Evolutionary conservation across 2,797 vertebrate genomes (phyloP), one percentile per base, ranked within the genome.

Genomic region (Picus viridis): DNA sequence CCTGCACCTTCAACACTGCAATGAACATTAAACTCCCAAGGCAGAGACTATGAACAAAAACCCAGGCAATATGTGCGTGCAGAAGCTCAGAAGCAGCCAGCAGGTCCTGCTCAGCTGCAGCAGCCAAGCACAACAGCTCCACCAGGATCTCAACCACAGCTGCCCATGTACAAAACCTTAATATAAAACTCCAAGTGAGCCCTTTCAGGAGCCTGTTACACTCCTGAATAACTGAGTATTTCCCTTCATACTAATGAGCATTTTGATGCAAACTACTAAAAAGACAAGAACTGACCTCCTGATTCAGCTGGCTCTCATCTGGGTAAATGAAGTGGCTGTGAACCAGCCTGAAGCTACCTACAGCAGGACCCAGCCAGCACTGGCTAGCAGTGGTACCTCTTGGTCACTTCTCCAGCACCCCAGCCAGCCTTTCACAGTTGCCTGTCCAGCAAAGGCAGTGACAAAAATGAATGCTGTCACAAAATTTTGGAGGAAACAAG

Each of bases 21-120:
- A 7, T 8, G 51, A 64, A 59, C 68, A n/a, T 43, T 36, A 20
- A 61, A 54, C 45, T 69, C 61, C 24, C 6, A 39, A 43, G 56
- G n/a, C 32, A 85, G 34, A 0, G 2, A 49, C 5, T 24, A 47
- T 0, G 13, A 81, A 26, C 47, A 70, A 70, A 81, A 85, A 36
- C 8, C 41, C 62, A 78, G 71, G 29, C 0, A 1, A 45, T 0
- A 1, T 4, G 10, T 5, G 39, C 72, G 74, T 0, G 0, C 30
- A 71, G 69, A 64, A 49, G 72, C 63, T 53, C 53, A 57, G 26
- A 34, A 10, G 24, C 45, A 43, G 65, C 8, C n/a, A 72, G 29
- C 34, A 68, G 74, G 56, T 68, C 69, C 73, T 23, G 47, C 54
- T 65, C 64, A 36, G 23, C n/a, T 10, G 12, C 1, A 3, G 34